phyloP scores from a whole-genome alignment of 2,797 vertebrate genomes.

The Etheostoma nigrum region DNA sequence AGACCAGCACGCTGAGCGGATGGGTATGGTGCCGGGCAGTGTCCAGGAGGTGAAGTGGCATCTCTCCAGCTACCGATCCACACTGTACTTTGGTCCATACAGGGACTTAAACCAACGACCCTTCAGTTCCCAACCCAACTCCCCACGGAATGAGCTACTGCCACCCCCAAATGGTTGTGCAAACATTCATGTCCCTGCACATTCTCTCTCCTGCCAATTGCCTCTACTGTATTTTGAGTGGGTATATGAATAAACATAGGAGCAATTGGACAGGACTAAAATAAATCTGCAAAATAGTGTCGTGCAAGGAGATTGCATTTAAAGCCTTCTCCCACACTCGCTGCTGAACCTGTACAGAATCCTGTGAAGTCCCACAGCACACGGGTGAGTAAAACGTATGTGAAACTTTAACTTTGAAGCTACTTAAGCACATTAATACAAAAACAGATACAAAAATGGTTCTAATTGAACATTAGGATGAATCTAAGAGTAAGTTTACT shows the following conservation, averaged over 20 bases:
- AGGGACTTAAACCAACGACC: no score
- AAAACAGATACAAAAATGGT: not conserved
- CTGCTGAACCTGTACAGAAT: conserved; percentile 7
- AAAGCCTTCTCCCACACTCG: not conserved
- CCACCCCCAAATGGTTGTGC: conserved; percentile 48
- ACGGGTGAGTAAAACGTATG: not conserved
- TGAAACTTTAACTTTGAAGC: conserved; percentile 7
- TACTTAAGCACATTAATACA: conserved; percentile 5
- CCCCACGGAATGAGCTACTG: no score
- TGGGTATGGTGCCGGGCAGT: no score
- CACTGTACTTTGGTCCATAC: no score
- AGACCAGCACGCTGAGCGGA: no score
- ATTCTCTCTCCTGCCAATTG: conserved; percentile 40
- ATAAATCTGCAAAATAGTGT: conserved; percentile 33
- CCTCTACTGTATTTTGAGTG: conserved; percentile 43
- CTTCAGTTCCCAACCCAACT: no score
- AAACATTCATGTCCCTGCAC: conserved; percentile 54
- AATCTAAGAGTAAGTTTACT: not conserved
- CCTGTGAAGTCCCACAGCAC: not conserved
- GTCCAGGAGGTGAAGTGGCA: no score
- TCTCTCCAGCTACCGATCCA: no score
- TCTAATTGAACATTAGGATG: not conserved
- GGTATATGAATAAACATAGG: conserved; percentile 39
- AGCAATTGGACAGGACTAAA: conserved; percentile 24
- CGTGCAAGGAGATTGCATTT: conserved; percentile 17